phyloP scores from a whole-genome alignment of 2,113 vertebrate genomes.

The Lamprotornis superbus region DNA sequence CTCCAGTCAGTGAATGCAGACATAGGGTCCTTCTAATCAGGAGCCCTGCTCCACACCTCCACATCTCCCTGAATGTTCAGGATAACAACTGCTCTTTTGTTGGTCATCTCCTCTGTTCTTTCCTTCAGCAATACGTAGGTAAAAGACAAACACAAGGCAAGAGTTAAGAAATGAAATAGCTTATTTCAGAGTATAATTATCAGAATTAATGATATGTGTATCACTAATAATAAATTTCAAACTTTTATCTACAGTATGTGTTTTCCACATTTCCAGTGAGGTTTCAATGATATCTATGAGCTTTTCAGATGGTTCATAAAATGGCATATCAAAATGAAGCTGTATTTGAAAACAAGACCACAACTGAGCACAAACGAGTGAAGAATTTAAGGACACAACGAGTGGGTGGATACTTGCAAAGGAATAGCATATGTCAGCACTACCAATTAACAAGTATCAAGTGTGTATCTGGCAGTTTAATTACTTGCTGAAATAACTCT shows the following conservation, averaged over 20 bases:
- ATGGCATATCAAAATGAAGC: background rate
- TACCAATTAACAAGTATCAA: background rate
- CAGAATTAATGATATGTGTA: background rate
- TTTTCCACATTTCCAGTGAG: background rate
- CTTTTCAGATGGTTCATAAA: background rate
- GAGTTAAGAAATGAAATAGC: background rate
- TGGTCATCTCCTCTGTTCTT: background rate
- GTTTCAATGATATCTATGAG: background rate
- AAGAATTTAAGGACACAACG: background rate
- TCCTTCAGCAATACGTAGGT: background rate
- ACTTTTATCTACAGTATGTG: background rate
- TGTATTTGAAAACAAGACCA: background rate
- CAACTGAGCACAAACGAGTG: background rate
- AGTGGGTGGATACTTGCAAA: background rate
- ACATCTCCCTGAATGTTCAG: background rate
- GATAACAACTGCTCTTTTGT: background rate
- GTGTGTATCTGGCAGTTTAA: background rate
- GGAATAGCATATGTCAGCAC: background rate
- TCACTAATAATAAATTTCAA: background rate
- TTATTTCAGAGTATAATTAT: background rate
- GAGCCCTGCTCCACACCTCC: background rate
- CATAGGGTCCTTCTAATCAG: background rate
- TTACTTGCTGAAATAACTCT: background rate
- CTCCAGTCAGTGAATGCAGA: background rate
- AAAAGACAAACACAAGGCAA: background rate